A percentile compares a stretch with the other conserved stretches of the same genome.
Conservation (phyloP, 2,113 vertebrate species). For the Eretmochelys imbricata region DNA sequence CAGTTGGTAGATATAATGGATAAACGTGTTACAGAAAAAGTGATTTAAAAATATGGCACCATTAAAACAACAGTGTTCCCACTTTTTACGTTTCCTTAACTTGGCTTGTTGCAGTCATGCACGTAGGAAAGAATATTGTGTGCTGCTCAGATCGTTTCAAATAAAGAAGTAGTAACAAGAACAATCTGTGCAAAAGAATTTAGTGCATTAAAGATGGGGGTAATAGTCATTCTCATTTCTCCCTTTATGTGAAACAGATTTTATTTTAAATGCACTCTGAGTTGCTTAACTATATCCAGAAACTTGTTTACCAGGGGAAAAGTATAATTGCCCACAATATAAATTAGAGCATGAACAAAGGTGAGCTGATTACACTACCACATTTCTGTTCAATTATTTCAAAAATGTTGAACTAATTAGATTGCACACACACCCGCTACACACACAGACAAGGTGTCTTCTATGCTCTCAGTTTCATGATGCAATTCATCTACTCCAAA, state of each 20-base stretch:
- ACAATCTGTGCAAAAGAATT: conserved; percentile 81
- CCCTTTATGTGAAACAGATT: conserved; percentile 86
- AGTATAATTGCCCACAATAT: not conserved
- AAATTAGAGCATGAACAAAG: conserved; percentile 47
- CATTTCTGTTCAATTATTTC: conserved; percentile 7
- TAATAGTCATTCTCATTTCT: conserved; percentile 80
- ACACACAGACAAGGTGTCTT: not conserved
- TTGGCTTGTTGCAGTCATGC: conserved; percentile 42
- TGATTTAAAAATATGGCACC: not conserved
- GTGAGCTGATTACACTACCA: conserved; percentile 1
- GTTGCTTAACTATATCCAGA: conserved; percentile 76
- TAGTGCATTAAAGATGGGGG: conserved; percentile 77
- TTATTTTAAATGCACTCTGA: conserved; percentile 73
- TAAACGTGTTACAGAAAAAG: not conserved
- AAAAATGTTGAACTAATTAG: conserved; percentile 21
- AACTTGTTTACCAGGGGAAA: conserved; percentile 44
- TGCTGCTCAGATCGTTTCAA: conserved; percentile 58
- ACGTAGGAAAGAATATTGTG: conserved; percentile 56
- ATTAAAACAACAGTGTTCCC: not conserved
- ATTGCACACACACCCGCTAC: not conserved
- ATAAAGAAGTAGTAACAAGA: conserved; percentile 78
- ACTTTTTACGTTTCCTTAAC: conserved; percentile 33
- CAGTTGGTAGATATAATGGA: not conserved
- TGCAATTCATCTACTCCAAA: not conserved
- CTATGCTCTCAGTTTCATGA: conserved; percentile 20